phyloP scores from a whole-genome alignment of 2,888 invertebrate genomes.

The Troglohyphantes excavatus region DNA sequence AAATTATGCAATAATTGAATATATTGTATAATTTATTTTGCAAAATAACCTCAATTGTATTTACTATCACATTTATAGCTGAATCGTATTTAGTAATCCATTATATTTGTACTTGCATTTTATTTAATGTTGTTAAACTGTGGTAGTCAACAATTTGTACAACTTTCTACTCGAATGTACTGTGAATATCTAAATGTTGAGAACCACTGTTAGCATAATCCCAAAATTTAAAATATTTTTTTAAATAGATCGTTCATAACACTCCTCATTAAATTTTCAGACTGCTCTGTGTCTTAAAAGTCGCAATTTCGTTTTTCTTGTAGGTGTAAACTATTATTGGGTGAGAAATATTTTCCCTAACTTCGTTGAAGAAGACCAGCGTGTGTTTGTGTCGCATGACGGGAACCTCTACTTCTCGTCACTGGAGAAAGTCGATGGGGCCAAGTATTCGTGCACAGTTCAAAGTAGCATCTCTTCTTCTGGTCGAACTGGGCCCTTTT shows the following conservation, averaged over 20 bases:
- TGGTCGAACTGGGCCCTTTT: conserved; percentile 95
- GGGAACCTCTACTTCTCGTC: conserved; percentile 97
- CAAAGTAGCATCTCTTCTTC: conserved; percentile 93
- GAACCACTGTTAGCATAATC: neutral
- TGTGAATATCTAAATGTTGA: no score
- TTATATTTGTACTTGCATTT: no score
- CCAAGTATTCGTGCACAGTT: conserved; percentile 95
- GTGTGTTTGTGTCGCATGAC: conserved; percentile 96
- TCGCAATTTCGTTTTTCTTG: conserved; percentile 32
- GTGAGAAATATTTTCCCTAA: conserved; percentile 93
- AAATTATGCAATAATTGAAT: no score
- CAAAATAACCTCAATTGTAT: no score
- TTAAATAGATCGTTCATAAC: neutral
- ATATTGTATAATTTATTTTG: no score
- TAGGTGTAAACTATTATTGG: conserved; percentile 94
- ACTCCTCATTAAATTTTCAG: no score
- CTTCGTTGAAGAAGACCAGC: conserved; percentile 94
- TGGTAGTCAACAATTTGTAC: no score
- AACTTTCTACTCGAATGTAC: no score
- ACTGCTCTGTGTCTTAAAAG: no score
- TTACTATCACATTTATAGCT: no score
- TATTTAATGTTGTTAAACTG: no score
- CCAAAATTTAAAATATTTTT: neutral
- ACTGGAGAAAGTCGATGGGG: conserved; percentile 93
- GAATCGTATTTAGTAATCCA: no score